These are phyloP conservation scores for Nudaria mundana DNA, from an alignment of 2,888 invertebrate genomes.

Conservation along the genomic window DNA sequence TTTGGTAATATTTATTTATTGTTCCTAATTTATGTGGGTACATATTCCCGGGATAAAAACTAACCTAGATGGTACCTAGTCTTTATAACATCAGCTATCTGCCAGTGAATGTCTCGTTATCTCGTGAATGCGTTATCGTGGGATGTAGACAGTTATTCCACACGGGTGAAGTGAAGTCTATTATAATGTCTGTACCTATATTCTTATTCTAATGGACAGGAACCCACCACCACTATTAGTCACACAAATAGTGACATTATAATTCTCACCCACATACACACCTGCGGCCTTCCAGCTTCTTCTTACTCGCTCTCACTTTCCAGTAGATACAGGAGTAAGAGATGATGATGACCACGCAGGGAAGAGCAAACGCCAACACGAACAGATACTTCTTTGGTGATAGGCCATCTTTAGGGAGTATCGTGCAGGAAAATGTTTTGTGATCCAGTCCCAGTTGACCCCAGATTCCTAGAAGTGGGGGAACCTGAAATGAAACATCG, in stretches of 20 bases:
- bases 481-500: constrained; percentile 78
- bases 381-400: constrained; percentile 94
- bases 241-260: constrained; percentile 40
- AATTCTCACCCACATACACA: constrained; percentile 78
- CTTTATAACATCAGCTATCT: too few relatives aligned
- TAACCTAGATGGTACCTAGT: too few relatives aligned
- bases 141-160: too few relatives aligned
- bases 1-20: too few relatives aligned
- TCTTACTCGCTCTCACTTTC: constrained; percentile 87
- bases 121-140: too few relatives aligned
- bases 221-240: constrained; percentile 32
- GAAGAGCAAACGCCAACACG: constrained; percentile 90
- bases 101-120: too few relatives aligned
- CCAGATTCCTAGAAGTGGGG: constrained; percentile 91
- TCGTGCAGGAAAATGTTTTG: constrained; percentile 94
- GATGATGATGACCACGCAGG: constrained; percentile 91
- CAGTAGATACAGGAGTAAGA: constrained; percentile 94
- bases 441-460: constrained; percentile 90
- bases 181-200: background rate
- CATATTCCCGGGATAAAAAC: too few relatives aligned
- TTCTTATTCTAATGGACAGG: background rate
- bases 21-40: too few relatives aligned
- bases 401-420: constrained; percentile 86
- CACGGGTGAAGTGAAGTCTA: too few relatives aligned
- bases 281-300: constrained; percentile 87